Evolutionary conservation across 2,113 vertebrate species (phyloP).

Genomic region (Cairina moschata): DNA sequence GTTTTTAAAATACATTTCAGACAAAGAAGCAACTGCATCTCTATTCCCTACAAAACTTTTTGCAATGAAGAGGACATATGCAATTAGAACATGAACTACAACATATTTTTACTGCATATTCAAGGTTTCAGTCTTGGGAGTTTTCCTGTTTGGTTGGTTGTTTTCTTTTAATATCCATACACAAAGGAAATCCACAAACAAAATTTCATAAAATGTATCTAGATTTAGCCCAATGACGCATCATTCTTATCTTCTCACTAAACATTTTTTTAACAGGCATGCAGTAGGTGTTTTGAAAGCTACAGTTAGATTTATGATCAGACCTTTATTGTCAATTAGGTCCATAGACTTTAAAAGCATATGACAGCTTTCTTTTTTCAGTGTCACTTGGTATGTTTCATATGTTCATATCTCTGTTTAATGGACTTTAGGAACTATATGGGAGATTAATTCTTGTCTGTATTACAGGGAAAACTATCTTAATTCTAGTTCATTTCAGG

Average conservation of each 20-base stretch:
- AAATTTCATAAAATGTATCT: conserved; percentile 33
- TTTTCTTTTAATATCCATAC: neutral
- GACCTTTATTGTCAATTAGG: neutral
- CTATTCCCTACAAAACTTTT: neutral
- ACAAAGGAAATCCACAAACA: neutral
- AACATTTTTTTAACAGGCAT: neutral
- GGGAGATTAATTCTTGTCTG: neutral
- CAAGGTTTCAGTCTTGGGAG: neutral
- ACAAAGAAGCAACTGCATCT: neutral
- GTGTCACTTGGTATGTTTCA: neutral
- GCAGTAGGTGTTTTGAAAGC: neutral
- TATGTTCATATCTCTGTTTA: neutral
- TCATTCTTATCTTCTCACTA: conserved; percentile 16
- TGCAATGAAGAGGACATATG: neutral
- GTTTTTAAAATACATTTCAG: neutral
- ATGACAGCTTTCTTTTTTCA: neutral
- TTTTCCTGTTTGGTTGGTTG: neutral
- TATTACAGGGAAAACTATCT: neutral
- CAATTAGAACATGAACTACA: neutral
- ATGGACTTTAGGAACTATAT: neutral
- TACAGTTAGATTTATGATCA: neutral
- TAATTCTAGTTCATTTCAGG: neutral
- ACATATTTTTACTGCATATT: neutral
- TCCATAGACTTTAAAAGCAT: neutral
- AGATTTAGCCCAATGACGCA: conserved; percentile 26